Conservation (phyloP, 2,888 invertebrate species). For the Xylocampa areola region DNA sequence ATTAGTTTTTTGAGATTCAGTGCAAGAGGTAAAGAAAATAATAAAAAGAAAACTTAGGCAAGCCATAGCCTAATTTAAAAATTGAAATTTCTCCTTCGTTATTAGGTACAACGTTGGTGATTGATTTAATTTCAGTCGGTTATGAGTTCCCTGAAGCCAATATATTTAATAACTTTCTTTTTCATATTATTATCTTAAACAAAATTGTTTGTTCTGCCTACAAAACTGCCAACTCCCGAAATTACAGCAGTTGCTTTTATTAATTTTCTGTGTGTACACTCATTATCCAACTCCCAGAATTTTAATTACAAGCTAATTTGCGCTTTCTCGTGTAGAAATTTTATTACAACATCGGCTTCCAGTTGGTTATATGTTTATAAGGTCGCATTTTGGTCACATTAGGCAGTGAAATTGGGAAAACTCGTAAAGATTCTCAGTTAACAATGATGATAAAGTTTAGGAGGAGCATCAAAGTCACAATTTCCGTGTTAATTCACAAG, state of each 20-base stretch:
- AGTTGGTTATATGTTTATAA: conserved; percentile 45
- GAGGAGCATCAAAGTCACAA: conserved; percentile 69
- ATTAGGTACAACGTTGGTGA: conserved; percentile 5
- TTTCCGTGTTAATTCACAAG: conserved; percentile 71
- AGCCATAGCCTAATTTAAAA: not conserved
- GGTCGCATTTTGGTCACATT: conserved; percentile 48
- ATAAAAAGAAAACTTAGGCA: no score
- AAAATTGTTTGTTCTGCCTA: conserved; percentile 31
- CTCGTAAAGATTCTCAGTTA: conserved; percentile 56
- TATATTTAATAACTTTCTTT: conserved; percentile 33
- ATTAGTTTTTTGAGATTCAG: no score
- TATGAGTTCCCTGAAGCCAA: conserved; percentile 14
- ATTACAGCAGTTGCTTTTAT: conserved; percentile 53
- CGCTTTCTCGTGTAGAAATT: conserved; percentile 49
- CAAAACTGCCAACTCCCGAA: conserved; percentile 29
- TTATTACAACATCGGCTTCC: conserved; percentile 51
- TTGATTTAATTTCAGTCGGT: conserved; percentile 32
- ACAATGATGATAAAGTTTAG: conserved; percentile 63
- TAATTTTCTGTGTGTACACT: conserved; percentile 57
- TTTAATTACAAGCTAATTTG: conserved; percentile 60
- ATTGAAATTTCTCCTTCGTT: conserved; percentile 5
- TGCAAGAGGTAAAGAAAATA: no score
- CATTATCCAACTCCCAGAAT: conserved; percentile 53
- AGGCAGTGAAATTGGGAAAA: conserved; percentile 52
- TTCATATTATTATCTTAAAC: conserved; percentile 26